Percentiles rank a stretch among this genome's conserved stretches.
Evolutionary conservation across 37 sponge, comb jelly and placozoan species (phyloP).

Genomic region (Tethya wilhelma): DNA sequence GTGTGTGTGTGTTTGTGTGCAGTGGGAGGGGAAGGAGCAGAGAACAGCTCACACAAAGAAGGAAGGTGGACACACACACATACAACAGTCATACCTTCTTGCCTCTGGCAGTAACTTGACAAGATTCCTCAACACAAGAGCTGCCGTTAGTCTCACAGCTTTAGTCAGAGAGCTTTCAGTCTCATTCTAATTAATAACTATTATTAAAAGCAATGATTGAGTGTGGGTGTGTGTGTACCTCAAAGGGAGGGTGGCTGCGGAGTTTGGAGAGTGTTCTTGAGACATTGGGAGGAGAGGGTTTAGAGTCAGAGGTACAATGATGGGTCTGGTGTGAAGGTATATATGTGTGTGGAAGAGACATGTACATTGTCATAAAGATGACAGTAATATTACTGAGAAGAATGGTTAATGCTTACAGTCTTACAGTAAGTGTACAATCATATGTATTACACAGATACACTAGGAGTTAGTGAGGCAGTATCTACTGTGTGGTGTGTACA

Average conservation of each 20-base stretch:
- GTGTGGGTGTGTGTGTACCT: not conserved
- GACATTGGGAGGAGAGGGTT: slow-evolving; percentile 31
- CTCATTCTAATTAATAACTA: too few species aligned
- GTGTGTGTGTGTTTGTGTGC: not conserved
- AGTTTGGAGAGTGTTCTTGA: slow-evolving; percentile 48
- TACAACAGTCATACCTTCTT: slow-evolving; percentile 29
- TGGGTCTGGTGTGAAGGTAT: slow-evolving; percentile 16
- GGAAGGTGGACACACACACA: not conserved
- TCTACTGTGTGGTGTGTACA: too few species aligned
- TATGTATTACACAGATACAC: too few species aligned
- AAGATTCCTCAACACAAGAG: slow-evolving; percentile 76
- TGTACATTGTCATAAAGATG: too few species aligned
- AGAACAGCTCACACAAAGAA: not conserved
- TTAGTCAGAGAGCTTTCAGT: slow-evolving; percentile 49
- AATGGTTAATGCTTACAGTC: too few species aligned
- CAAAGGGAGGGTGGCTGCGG: not conserved
- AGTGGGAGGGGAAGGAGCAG: not conserved
- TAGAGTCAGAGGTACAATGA: slow-evolving; percentile 42
- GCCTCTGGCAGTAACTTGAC: slow-evolving; percentile 38
- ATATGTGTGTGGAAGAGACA: too few species aligned
- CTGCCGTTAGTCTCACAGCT: slow-evolving; percentile 61
- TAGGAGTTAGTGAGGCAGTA: too few species aligned
- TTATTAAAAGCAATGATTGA: too few species aligned
- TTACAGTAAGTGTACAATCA: too few species aligned
- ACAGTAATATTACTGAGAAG: too few species aligned